These are phyloP conservation scores for Formicarius rufipectus DNA, from an alignment of 2,113 vertebrate species.

Conservation along the genomic window DNA sequence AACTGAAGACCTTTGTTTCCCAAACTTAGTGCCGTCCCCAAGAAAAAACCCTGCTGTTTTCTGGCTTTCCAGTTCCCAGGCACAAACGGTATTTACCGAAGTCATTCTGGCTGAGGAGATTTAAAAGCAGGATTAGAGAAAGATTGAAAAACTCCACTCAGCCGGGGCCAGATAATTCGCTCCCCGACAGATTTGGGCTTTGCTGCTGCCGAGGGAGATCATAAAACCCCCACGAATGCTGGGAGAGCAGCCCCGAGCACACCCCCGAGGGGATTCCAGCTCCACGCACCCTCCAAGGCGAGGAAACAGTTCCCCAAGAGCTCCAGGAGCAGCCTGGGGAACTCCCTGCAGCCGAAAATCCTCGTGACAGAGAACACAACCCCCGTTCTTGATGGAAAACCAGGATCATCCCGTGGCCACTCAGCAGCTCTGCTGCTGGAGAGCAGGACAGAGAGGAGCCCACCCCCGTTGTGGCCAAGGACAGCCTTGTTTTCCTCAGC, in stretches of 20 bases:
- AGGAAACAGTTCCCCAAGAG: background rate
- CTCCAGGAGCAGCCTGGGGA: background rate
- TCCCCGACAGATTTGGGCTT: background rate
- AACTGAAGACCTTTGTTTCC: too few species aligned
- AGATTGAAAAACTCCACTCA: slow-evolving; percentile 8
- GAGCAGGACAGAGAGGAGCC: background rate
- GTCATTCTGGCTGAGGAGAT: background rate
- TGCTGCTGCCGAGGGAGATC: slow-evolving; percentile 16
- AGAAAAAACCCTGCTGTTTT: background rate
- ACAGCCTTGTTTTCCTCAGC: background rate
- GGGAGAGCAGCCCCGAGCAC: background rate
- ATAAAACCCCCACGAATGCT: background rate
- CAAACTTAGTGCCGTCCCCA: background rate
- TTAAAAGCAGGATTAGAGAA: background rate
- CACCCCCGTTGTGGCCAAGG: background rate
- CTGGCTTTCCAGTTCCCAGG: background rate
- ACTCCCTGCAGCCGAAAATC: background rate
- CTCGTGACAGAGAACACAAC: background rate
- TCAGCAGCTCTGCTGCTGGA: background rate
- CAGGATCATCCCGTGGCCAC: background rate
- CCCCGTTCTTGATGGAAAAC: background rate
- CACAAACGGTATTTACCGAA: background rate
- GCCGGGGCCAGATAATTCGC: background rate
- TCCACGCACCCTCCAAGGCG: background rate
- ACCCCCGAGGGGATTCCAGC: background rate